Base-by-base conservation (phyloP, 2,888 invertebrate genomes). In the Drosophila robusta region DNA sequence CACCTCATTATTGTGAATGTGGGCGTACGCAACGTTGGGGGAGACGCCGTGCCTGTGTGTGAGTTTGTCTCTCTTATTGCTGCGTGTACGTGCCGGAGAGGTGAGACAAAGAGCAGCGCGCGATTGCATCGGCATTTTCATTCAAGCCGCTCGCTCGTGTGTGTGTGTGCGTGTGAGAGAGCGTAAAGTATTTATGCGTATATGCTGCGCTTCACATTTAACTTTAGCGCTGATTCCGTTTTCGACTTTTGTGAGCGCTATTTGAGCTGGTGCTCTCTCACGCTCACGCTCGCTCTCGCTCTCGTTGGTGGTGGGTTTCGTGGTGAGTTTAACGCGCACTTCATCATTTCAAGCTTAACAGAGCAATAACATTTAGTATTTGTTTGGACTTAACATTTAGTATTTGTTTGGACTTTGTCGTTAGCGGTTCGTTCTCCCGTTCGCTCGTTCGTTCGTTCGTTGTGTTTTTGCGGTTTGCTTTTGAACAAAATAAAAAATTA, bases 361-460 rank as follows among this genome's bases (percentile, higher is more conserved):
- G 73, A 70, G 76, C 80, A 77, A 74, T 73, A 72, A 77, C 75
- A 75, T 75, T 75, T 68, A 58, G 60, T 60, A 89, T 91, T 90
- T 91, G 90, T 90, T 91, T 91, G 90, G 80, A 89, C 88, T 85
- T 67, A 67, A 67, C 68, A 67, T 67, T 75, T 70, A 75, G 74
- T 75, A 90, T 91, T 91, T 91, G 91, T 91, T 92, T 91, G 90
- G 85, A 90, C 91, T 87, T 90, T 89, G 91, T 89, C 83, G 89
- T 90, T 87, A 82, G 83, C 90, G 91, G 91, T 90, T 87, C 75
- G 78, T 78, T 71, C 71, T 75, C 51, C 60, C 84, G 80, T 74
- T 83, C 88, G 75, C 56, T 74, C 86, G 75, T 76, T 78, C 79
- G 75, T 78, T 78, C 70, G 75, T 78, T 78, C 70, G 79, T 78